Evolutionary conservation across 92 coral and sea anemone genomes (phyloP), one percentile per base, ranked within the genome.

Genomic region (Paragorgia papillata): DNA sequence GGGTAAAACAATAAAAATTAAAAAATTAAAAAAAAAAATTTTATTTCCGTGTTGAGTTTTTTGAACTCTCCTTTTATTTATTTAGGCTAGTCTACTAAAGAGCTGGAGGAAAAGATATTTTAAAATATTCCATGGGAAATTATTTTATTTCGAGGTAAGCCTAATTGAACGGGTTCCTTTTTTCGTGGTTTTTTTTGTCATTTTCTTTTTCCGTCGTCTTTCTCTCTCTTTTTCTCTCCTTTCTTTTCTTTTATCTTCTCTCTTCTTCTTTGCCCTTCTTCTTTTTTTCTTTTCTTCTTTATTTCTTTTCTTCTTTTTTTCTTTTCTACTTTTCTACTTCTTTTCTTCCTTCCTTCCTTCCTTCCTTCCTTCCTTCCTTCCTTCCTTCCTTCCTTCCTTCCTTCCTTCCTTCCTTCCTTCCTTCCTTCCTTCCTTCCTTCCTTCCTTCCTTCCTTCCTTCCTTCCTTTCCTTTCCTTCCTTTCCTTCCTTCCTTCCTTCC

Each of bases 91-190:
- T 12, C 77, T 89, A 17, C 84, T 92, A 37, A 92, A 75, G 63
- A 83, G 92, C 33, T 92, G 97, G 97, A 85, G 88, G 78, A 87
- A 87, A 51, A 79, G 97, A 40, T 90, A 92, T 63, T 92, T 92
- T 54, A 90, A 86, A 58, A 91, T 95, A 21, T 70, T 88, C 13
- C 74, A 77, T 48, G 96, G 96, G 29, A 89, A 90, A 53, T 77
- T 92, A 29, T 79, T 46, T 26, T 92, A 92, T 59, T 92, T 79
- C 44, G 92, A 85, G 92, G 97, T 92, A 78, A 35, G 33, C 18
- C 53, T 25, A 4, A 10, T 44, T 27, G 13, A 19, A 24, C 73
- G 7, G 22, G 50, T n/a, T 27, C 15, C 18, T 29, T 0, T 28
- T 5, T 44, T 22, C 46, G 25, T 37, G 10, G 4, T 21, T 1